These are phyloP conservation scores for Oreonectes daqikongensis DNA, from an alignment of 2,797 vertebrate genomes.

Conservation along the genomic window DNA sequence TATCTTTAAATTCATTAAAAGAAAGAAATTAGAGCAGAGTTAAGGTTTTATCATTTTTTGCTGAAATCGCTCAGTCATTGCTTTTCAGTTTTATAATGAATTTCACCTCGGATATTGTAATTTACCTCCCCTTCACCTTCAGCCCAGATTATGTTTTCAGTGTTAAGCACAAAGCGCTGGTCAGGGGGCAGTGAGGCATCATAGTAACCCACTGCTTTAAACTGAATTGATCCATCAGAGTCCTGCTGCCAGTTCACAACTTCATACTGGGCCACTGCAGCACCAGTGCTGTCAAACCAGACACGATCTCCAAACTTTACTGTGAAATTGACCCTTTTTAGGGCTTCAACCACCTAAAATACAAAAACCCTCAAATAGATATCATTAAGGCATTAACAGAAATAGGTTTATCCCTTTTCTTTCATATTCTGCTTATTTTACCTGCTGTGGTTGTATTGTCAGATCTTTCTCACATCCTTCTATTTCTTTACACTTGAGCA, in stretches of 20 bases:
- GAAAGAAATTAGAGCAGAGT: too few species aligned
- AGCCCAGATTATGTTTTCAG: constrained; percentile 68
- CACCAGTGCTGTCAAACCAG: constrained; percentile 75
- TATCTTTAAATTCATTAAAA: too few species aligned
- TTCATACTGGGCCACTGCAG: constrained; percentile 71
- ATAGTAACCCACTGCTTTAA: constrained; percentile 75
- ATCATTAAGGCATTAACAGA: neutral
- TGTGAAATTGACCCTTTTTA: constrained; percentile 72
- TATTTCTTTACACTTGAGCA: constrained; percentile 63
- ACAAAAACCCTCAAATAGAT: neutral
- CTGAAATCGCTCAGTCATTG: too few species aligned
- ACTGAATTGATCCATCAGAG: constrained; percentile 63
- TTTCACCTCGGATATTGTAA: neutral
- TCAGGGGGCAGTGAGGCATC: constrained; percentile 70
- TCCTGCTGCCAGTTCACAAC: constrained; percentile 76
- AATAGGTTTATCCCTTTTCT: neutral
- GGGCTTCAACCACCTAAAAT: constrained; percentile 70
- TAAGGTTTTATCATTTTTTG: too few species aligned
- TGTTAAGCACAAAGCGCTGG: constrained; percentile 66
- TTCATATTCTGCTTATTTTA: constrained; percentile 46
- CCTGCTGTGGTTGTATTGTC: constrained; percentile 67
- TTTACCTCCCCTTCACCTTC: constrained; percentile 65
- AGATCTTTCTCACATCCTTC: constrained; percentile 63
- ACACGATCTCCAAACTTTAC: constrained; percentile 68
- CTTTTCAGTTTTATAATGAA: too few species aligned